Evolutionary conservation across 2,113 vertebrate species (phyloP).

Genomic region (Rhinolophus sinicus): DNA sequence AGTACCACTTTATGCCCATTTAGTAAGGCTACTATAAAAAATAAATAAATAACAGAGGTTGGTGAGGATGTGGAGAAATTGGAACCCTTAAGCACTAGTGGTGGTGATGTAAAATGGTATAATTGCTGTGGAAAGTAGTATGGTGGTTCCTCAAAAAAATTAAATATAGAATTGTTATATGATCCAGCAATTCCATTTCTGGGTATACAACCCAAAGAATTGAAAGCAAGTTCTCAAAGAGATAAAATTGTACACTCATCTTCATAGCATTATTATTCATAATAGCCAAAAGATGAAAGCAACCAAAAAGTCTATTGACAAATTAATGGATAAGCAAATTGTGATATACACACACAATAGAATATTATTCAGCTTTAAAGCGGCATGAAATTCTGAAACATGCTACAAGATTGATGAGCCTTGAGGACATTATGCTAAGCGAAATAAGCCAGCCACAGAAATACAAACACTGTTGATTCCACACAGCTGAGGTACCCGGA

Average conservation of each 20-base stretch:
- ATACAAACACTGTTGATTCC: background rate
- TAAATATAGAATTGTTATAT: background rate
- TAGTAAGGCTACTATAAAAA: background rate
- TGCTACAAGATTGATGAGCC: background rate
- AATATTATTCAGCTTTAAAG: background rate
- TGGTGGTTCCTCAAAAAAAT: background rate
- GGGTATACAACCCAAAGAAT: background rate
- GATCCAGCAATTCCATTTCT: background rate
- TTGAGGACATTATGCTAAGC: background rate
- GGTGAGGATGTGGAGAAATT: background rate
- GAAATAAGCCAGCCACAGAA: background rate
- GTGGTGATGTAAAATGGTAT: background rate
- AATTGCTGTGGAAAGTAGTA: background rate
- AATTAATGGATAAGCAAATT: background rate
- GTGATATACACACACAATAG: background rate
- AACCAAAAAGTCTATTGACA: background rate
- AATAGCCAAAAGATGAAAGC: background rate
- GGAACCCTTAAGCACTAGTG: background rate
- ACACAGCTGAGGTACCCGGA: background rate
- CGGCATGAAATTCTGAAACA: background rate
- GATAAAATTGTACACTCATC: background rate
- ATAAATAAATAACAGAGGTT: background rate
- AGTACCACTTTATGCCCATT: background rate
- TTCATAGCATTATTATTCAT: background rate
- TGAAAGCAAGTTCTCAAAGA: background rate